phyloP scores from a whole-genome alignment of 2,888 invertebrate genomes.

The Drosophila greeni region DNA sequence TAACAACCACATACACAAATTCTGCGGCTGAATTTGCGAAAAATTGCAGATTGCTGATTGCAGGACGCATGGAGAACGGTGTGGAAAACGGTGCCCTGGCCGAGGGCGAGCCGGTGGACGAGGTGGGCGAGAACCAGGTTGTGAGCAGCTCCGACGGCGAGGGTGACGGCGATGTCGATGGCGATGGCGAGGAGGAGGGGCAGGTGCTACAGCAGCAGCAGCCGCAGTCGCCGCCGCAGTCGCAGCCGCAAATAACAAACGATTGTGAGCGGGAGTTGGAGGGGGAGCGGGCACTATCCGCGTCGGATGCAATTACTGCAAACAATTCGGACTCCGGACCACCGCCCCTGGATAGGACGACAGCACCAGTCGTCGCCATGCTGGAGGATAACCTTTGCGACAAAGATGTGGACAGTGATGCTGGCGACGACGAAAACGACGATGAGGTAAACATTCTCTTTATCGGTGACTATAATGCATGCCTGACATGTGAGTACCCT shows the following conservation, averaged over 20 bases:
- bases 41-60: conserved; percentile 26
- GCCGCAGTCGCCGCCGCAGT: conserved; percentile 19
- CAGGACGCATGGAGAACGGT: conserved; percentile 66
- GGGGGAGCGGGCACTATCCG: conserved; percentile 53
- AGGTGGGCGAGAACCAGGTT: conserved; percentile 57
- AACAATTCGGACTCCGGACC: conserved; percentile 30
- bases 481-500: conserved; percentile 1
- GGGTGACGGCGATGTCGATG: conserved; percentile 48
- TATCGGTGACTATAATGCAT: neutral
- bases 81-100: conserved; percentile 68
- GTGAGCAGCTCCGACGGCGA: conserved; percentile 61
- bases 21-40: conserved; percentile 57
- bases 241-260: conserved; percentile 53
- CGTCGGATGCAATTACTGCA: conserved; percentile 45
- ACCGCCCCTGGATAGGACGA: conserved; percentile 34
- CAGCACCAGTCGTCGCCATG: conserved; percentile 37
- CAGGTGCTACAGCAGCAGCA: conserved; percentile 44
- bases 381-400: conserved; percentile 71
- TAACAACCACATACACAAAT: conserved; percentile 42
- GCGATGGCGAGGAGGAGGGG: conserved; percentile 56
- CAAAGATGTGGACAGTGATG: conserved; percentile 81
- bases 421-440: conserved; percentile 81
- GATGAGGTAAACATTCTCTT: conserved; percentile 78
- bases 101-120: conserved; percentile 62
- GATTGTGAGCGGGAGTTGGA: conserved; percentile 51